Evolutionary conservation across 1,140 invertebrate genomes (phyloP), one percentile per base, ranked within the genome.

Genomic region (Ceratina australensis): DNA sequence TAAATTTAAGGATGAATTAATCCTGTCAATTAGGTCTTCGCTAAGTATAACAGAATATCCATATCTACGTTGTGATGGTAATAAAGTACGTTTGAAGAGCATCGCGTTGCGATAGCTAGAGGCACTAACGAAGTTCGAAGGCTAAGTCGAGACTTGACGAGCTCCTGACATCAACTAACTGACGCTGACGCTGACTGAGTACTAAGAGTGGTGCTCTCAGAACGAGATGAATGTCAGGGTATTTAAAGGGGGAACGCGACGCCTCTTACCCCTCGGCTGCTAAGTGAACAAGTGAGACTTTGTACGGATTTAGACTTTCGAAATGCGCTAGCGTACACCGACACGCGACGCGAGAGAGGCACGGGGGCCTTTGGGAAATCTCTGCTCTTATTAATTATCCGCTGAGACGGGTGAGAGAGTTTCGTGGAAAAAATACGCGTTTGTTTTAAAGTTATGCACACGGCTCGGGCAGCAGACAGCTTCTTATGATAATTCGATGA

Each of bases 401-500:
- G 33, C 33, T 10, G 20, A 18, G n/a, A 20, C 54, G n/a, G n/a
- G 54, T n/a, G 54, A 57, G 54, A n/a, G 20, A 42, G 33, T 42
- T 42, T 2, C 33, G 2, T 8, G 10, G 33, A 42, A 42, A 42
- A 42, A 42, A 42, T 42, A 8, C 5, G 33, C 33, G 33, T 42
- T 10, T 10, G 33, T 42, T 10, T 42, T 42, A 10, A 10, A 42
- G 8, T 42, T 42, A 42, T 42, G 33, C 10, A 42, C 10, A 42
- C 33, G 33, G 33, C 33, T n/a, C n/a, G n/a, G 33, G 7, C 7
- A 42, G 33, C 33, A 42, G 33, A 65, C 33, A 18, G 10, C 10
- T 10, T 33, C 54, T 65, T 20, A 57, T 28, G 81, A 33, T 63
- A 73, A 83, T 76, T 83, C 61, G 71, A 67, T 75, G 68, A 82